Evolutionary conservation across 1,140 invertebrate species (phyloP).

Genomic region (Musca vetustissima): DNA sequence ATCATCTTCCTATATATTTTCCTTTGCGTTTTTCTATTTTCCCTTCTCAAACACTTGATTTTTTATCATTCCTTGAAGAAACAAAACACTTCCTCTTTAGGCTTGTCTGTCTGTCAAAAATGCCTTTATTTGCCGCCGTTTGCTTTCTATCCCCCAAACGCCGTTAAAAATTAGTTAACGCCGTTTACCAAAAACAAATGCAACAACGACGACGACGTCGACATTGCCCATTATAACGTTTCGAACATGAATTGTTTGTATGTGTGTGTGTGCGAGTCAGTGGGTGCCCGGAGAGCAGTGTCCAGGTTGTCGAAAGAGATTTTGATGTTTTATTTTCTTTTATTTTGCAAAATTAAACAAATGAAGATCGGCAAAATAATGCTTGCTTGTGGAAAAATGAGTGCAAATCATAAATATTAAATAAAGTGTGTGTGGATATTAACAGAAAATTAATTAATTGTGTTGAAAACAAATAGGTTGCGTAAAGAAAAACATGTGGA

Average conservation of each 20-base stretch:
- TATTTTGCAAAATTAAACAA: neutral
- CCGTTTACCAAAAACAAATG: too few relatives aligned
- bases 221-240: too few relatives aligned
- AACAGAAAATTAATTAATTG: neutral
- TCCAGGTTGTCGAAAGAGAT: too few relatives aligned
- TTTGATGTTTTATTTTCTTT: slow-evolving; percentile 2
- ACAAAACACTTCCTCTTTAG: too few relatives aligned
- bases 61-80: too few relatives aligned
- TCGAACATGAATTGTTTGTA: neutral
- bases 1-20: too few relatives aligned
- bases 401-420: slow-evolving; percentile 8
- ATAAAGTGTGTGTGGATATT: neutral
- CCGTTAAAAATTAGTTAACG: neutral
- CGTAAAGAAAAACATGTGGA: slow-evolving; percentile 23
- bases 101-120: too few relatives aligned
- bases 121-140: neutral
- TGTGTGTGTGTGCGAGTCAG: slow-evolving; percentile 8
- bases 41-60: too few relatives aligned
- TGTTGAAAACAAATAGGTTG: neutral
- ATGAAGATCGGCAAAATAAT: neutral
- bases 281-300: too few relatives aligned
- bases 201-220: too few relatives aligned
- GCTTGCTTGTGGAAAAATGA: neutral
- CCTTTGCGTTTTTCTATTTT: too few relatives aligned
- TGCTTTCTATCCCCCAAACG: neutral